Percentiles rank a stretch among this genome's conserved stretches.
Evolutionary conservation across 2,797 vertebrate species (phyloP).

Genomic region (Sebastes baramenuke): DNA sequence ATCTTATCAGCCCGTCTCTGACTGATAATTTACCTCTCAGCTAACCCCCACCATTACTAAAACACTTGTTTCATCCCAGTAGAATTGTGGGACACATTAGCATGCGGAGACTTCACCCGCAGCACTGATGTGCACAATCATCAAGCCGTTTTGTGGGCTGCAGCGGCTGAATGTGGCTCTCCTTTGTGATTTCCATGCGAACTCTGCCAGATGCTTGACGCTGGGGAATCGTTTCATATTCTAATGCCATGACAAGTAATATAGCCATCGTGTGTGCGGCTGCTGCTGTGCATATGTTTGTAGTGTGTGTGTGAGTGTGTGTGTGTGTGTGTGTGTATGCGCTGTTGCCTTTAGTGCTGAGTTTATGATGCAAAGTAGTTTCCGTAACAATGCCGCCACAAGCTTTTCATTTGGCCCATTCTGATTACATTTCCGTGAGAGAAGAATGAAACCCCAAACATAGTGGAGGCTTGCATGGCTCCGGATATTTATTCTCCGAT

Average conservation of each 20-base stretch:
- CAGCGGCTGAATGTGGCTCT: constrained; percentile 41
- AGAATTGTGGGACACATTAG: constrained; percentile 28
- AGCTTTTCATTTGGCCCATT: constrained; percentile 56
- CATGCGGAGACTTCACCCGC: constrained; percentile 20
- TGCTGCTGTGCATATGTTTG: constrained; percentile 42
- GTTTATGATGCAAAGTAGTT: constrained; percentile 57
- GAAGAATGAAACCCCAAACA: constrained; percentile 39
- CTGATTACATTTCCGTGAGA: constrained; percentile 43
- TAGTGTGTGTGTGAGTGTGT: constrained; percentile 11
- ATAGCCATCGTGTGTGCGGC: constrained; percentile 2
- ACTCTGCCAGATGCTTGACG: constrained; percentile 44
- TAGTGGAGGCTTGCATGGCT: constrained; percentile 6
- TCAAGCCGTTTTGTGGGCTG: constrained; percentile 33
- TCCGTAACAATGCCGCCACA: constrained; percentile 43
- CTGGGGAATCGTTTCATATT: constrained; percentile 57
- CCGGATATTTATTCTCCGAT: constrained; percentile 39
- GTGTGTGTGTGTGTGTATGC: neutral
- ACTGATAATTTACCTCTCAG: neutral
- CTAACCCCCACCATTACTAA: neutral
- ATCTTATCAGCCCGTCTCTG: neutral
- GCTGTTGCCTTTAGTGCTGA: constrained; percentile 21
- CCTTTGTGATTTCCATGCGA: constrained; percentile 62
- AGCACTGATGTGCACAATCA: constrained; percentile 42
- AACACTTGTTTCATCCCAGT: constrained; percentile 38
- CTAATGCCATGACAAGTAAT: constrained; percentile 49